Evolutionary conservation across 2,113 vertebrate species (phyloP), one percentile per base, ranked within the genome.

Genomic region (Forbesichthys agassizii): DNA sequence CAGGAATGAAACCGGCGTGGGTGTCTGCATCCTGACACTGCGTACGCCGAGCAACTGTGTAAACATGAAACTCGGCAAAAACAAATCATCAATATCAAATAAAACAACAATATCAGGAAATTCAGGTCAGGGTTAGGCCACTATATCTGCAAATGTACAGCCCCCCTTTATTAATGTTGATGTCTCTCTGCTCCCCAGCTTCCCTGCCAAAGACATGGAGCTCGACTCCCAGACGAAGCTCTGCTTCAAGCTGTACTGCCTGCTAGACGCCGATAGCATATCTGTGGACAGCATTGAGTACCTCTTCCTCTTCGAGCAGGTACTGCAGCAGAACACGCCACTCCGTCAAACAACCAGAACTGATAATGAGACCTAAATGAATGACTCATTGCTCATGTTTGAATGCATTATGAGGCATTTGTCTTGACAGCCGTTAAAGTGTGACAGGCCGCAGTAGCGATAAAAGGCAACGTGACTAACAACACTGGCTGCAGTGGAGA

Each of bases 291-390:
- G 94, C 83, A 91, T 96, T 11, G 96, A 98, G 84, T 94, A 96
- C 18, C 88, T 94, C 62, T 94, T 98, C 80, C 94, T 98, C 58
- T 98, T 96, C 4, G 96, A 97, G 88, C 96, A 98, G 95, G 96
- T 98, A 87, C 82, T 48, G 72, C 14, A 74, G 51, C 52, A 64
- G 61, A 80, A 75, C 61, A 36, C 27, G 27, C 55, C 1, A 42
- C 66, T 42, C 53, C n/a, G 20, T 14, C 16, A 47, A 18, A 16
- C 48, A 27, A 16, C 61, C 62, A 42, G 53, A 65, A 60, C 46
- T 61, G 48, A 70, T 77, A 61, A 68, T 66, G 62, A 52, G 65
- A 57, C 59, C 5, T 69, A 12, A 71, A 81, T 80, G 67, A 85
- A 73, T 63, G 47, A 82, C 61, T 79, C 74, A 70, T 74, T 80